Base-by-base conservation (phyloP, 2,797 vertebrate species). In the Melanogrammus aeglefinus region DNA sequence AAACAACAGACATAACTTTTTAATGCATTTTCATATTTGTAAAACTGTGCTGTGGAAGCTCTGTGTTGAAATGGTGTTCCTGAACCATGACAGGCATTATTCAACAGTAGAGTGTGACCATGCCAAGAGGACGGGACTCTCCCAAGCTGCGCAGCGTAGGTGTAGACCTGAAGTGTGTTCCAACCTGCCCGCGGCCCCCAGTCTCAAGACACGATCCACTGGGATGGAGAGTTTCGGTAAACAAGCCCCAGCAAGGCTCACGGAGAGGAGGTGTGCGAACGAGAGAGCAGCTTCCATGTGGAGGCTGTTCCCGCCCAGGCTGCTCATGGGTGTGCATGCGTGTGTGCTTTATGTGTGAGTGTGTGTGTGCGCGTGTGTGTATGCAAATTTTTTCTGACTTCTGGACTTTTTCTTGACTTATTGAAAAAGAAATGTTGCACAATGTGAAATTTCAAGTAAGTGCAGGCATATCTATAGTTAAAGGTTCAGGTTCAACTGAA, bases 221-320 rank as follows among this genome's bases (percentile, higher is more conserved):
- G 86, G 88, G 86, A 86, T 82, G 81, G 77, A 1, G 80, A 80
- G 90, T 92, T 92, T 92, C 89, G 88, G 81, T 80, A 86, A 78
- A 91, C 91, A 92, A 87, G 91, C 90, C 90, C 90, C 84, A 90
- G 88, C 90, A 36, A 84, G 89, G 86, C 77, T 78, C 24, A 18
- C 75, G 36, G 51, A 81, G 79, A 81, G 66, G 12, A 74, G 39
- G 82, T 10, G 81, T 86, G 83, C 80, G 79, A 86, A 86, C 72
- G 75, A 79, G 39, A 79, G 39, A 80, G 4, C 29, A 3, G 69
- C 66, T 70, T 77, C 31, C 72, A 21, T 0, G 21, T 76, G 51
- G 66, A 31, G 72, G 31, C 63, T 77, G 84, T 79, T 79, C 78
- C 84, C 38, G 84, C 77, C 47, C 75, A 6, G 24, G 5, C 8